Base-by-base conservation (phyloP, 2,113 vertebrate genomes). In the rat (Rattus norvegicus) region DNA sequence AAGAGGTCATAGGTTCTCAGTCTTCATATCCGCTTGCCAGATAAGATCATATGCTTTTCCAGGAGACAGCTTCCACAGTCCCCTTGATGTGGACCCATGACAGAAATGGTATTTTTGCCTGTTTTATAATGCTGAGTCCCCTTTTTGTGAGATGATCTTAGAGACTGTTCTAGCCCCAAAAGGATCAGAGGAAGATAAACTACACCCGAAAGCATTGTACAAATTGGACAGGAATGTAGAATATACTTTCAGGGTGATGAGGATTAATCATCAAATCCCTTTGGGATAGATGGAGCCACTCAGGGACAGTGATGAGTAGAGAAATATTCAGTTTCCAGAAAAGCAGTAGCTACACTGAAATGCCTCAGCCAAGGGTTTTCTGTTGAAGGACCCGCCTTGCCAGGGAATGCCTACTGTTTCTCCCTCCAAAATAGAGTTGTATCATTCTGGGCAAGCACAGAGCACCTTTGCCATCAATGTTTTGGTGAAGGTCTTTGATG, bases 21-120 rank as follows among this genome's bases (percentile, higher is more conserved):
- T 56, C 49, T 95, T 91, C 88, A 61, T 59, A 28, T 59, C 20
- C 72, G 26, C 79, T 90, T 92, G 36, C 63, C n/a, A 92, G 59
- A 89, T 63, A 93, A 86, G 47, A 22, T 70, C 43, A 47, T 56
- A 16, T 56, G 28, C 47, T 91, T 84, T 83, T 83, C 81, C 56
- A 17, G 12, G 92, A 89, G 24, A 70, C 69, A 93, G 6, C 26
- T 43, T 70, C 70, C 72, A 56, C 28, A 88, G 26, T 92, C 72
- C 19, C 59, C 83, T 88, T 77, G 28, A 33, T 28, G 14, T 49
- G 54, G 59, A 30, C 26, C 47, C 28, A 30, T 26, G 47, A 69
- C 26, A 85, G 47, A 39, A 36, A 39, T 83, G n/a, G 20, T 26
- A 33, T 28, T 90, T 92, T 88, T 76, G 67, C 72, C 49, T 85